Base-by-base conservation (phyloP, 2,113 vertebrate genomes). In the Elephantulus edwardii region DNA sequence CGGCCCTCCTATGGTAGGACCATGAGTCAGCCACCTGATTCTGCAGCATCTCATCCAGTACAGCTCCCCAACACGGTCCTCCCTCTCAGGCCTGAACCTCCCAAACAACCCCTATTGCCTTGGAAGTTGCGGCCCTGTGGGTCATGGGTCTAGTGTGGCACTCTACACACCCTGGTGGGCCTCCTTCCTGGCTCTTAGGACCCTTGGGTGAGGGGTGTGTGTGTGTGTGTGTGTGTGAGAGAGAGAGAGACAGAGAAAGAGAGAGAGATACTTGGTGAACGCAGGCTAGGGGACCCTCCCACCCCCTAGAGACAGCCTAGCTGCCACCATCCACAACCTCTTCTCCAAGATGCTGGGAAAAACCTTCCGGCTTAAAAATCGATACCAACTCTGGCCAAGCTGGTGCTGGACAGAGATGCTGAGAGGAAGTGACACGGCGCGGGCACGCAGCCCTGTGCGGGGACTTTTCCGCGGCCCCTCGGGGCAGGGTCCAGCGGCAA, bases 141-240 rank as follows among this genome's bases (percentile, higher is more conserved):
- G 4, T 22, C 8, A 8, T 10, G 48, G 48, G 48, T 50, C 48
- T 50, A 16, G 48, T 50, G 48, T 50, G 48, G n/a, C n/a, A 50
- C 48, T 50, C 16, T 50, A 50, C n/a, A n/a, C n/a, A n/a, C n/a
- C n/a, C n/a, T n/a, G n/a, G n/a, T n/a, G n/a, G n/a, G n/a, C n/a
- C 9, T 52, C n/a, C 35, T 33, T 2, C 4, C 26, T 50, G 48
- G 48, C 48, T 50, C 54, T 28, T 0, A 0, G 2, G 20, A 19
- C 22, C 13, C 68, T 2, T 8, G 8, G 4, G 5, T 8, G 13
- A 5, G 26, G 3, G 8, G 30, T 0, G 5, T n/a, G n/a, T n/a
- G n/a, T n/a, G n/a, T n/a, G n/a, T n/a, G n/a, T n/a, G n/a, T n/a
- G n/a, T n/a, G n/a, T n/a, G n/a, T n/a, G n/a, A n/a, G n/a, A n/a